A percentile compares a stretch with the other conserved stretches of the same genome.
These are phyloP conservation scores for Aviceda subcristata DNA, from an alignment of 2,113 vertebrate species.

Conservation along the genomic window DNA sequence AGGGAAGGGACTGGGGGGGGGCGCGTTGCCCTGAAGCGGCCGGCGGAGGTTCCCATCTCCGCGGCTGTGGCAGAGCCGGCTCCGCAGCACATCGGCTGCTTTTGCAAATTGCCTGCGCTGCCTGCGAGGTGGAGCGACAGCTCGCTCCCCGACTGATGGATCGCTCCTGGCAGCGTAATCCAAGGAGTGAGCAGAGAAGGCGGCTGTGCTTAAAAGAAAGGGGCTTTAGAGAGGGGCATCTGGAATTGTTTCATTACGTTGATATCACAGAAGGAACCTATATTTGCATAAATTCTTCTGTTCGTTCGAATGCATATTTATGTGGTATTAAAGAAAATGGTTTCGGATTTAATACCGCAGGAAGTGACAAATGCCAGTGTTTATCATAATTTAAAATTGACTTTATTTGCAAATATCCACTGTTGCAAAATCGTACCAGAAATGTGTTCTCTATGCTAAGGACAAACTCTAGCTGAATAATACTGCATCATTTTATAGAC, in stretches of 20 bases:
- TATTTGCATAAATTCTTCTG: constrained; percentile 49
- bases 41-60: background rate
- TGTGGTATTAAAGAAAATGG: constrained; percentile 32
- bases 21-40: background rate
- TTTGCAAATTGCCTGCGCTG: background rate
- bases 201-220: background rate
- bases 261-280: background rate
- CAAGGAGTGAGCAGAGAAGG: background rate
- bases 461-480: background rate
- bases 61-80: background rate
- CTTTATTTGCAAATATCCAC: background rate
- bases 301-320: constrained; percentile 41
- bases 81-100: background rate
- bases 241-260: background rate
- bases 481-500: background rate
- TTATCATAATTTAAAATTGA: constrained; percentile 35
- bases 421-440: background rate
- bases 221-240: background rate
- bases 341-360: constrained; percentile 29
- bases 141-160: background rate
- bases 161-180: background rate
- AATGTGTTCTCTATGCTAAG: background rate
- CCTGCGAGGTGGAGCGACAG: background rate
- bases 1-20: accelerated
- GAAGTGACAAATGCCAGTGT: constrained; percentile 31